Percentiles rank a stretch among this genome's conserved stretches.
These are phyloP conservation scores for Mesorhabditis sp. DNA, from an alignment of 2,888 invertebrate genomes.

Conservation along the genomic window DNA sequence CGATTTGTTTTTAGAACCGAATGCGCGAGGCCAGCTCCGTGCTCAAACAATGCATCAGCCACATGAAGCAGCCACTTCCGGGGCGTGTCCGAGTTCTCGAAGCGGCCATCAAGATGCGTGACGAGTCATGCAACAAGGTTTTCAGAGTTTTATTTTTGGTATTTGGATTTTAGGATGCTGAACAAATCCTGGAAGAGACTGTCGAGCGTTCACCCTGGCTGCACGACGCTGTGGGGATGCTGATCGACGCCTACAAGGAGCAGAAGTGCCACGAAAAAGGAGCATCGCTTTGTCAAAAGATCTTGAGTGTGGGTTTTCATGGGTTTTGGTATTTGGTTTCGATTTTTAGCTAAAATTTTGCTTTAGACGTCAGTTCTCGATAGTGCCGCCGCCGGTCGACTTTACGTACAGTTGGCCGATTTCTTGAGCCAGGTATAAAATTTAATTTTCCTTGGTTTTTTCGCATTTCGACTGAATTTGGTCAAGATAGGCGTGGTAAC, in stretches of 20 bases:
- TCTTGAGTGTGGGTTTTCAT: neutral
- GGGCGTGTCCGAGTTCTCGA: neutral
- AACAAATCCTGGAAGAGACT: neutral
- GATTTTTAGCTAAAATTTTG: neutral
- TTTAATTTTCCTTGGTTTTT: too few relatives aligned
- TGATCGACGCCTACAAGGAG: neutral
- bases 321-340: neutral
- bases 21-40: neutral
- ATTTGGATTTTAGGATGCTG: neutral
- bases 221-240: neutral
- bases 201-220: neutral
- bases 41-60: neutral
- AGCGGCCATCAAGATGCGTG: neutral
- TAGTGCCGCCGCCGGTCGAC: neutral
- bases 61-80: neutral
- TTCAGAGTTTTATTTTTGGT: neutral
- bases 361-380: conserved; percentile 2
- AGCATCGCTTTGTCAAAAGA: neutral
- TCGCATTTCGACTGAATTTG: too few relatives aligned
- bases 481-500: too few relatives aligned
- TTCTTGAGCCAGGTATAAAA: neutral
- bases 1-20: neutral
- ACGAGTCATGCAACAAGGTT: neutral
- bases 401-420: neutral
- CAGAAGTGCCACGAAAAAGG: neutral